phyloP scores from a whole-genome alignment of 2,113 vertebrate genomes.

The Semnornis frantzii region DNA sequence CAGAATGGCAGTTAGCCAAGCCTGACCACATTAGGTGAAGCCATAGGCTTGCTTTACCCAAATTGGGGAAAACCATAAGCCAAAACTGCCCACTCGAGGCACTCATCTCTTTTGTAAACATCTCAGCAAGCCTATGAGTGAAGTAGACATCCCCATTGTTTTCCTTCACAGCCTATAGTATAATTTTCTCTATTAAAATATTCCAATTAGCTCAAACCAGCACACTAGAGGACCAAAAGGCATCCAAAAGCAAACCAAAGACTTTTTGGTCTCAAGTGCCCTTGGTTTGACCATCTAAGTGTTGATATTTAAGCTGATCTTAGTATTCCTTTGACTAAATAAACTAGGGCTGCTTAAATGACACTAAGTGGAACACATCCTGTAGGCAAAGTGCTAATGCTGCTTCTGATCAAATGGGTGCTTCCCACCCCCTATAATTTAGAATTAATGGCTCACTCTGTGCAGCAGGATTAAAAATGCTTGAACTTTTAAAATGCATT shows the following conservation, averaged over 20 bases:
- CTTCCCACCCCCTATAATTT: not conserved
- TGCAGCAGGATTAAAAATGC: conserved; percentile 29
- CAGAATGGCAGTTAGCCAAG: too few relatives aligned
- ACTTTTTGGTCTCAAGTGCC: not conserved
- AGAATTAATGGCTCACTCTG: conserved; percentile 30
- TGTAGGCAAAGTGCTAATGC: not conserved
- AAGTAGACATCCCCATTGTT: too few relatives aligned
- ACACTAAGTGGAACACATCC: not conserved
- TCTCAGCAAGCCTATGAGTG: too few relatives aligned
- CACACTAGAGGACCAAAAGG: too few relatives aligned
- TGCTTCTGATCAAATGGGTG: not conserved
- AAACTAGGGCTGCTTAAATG: not conserved
- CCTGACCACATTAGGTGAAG: too few relatives aligned
- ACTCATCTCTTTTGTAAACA: too few relatives aligned
- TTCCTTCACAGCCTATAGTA: too few relatives aligned
- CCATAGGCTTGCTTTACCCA: too few relatives aligned
- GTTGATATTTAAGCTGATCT: not conserved
- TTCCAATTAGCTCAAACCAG: too few relatives aligned
- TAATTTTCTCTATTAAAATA: too few relatives aligned
- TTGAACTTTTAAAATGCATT: conserved; percentile 36
- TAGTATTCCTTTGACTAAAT: not conserved
- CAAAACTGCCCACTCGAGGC: too few relatives aligned
- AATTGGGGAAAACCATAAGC: too few relatives aligned
- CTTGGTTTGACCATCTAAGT: not conserved
- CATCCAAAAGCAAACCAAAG: not conserved